A percentile compares a stretch with the other conserved stretches of the same genome.
These are phyloP conservation scores for Galago senegalensis DNA, from an alignment of 2,797 vertebrate genomes.

Conservation along the genomic window DNA sequence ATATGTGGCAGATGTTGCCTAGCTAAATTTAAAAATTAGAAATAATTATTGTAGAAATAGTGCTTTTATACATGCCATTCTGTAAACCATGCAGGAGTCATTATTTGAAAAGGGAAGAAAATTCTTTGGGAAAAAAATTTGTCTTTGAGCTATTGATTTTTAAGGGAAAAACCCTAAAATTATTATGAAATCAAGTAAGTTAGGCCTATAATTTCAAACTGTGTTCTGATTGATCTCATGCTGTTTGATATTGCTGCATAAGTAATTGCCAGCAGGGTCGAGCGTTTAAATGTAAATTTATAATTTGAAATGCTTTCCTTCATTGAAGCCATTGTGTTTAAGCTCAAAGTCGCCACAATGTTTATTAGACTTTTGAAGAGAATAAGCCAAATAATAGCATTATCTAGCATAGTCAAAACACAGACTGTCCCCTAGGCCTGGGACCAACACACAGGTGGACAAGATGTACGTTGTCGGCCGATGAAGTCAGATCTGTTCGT, in stretches of 20 bases:
- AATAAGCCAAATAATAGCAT: neutral
- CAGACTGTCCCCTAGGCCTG: neutral
- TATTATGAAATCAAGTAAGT: constrained; percentile 87
- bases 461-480: neutral
- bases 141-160: constrained; percentile 86
- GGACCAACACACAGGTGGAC: constrained; percentile 30
- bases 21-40: constrained; percentile 85
- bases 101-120: constrained; percentile 80
- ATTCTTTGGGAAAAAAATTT: constrained; percentile 76
- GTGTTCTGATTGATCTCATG: constrained; percentile 84
- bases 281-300: constrained; percentile 82
- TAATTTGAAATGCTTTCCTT: constrained; percentile 64
- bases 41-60: constrained; percentile 84
- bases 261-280: constrained; percentile 72
- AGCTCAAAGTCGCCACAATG: constrained; percentile 55
- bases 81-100: constrained; percentile 76
- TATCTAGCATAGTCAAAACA: constrained; percentile 49
- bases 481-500: neutral
- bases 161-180: constrained; percentile 86
- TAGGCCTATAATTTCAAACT: constrained; percentile 88
- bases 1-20: constrained; percentile 80
- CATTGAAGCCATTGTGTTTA: constrained; percentile 67
- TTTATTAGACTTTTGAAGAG: constrained; percentile 60
- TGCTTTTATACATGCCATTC: constrained; percentile 78
- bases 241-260: constrained; percentile 81